phyloP scores from a whole-genome alignment of 1,140 invertebrate genomes.

The Acromyrmex charruanus region DNA sequence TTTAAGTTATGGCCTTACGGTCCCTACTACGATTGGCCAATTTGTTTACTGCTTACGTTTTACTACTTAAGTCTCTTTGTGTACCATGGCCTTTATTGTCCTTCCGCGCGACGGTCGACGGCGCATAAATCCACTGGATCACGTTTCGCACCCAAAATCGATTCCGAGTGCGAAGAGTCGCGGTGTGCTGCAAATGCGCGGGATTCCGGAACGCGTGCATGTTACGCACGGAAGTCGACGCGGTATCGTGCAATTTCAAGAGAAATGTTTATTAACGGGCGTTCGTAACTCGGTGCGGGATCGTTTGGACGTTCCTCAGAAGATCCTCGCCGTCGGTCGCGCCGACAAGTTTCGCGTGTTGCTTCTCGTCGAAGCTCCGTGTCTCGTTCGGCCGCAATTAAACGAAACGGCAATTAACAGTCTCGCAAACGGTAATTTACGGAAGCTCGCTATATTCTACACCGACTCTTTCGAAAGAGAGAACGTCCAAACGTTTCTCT shows the following conservation, averaged over 20 bases:
- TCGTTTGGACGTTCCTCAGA: constrained; percentile 48
- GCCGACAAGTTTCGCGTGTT: constrained; percentile 9
- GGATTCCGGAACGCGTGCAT: constrained; percentile 3
- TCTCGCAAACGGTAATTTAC: constrained; percentile 20
- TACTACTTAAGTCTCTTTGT: too few species aligned
- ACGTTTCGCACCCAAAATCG: constrained; percentile 8
- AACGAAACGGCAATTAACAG: constrained; percentile 22
- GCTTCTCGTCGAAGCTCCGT: constrained; percentile 5
- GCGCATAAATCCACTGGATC: background rate
- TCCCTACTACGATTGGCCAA: too few species aligned
- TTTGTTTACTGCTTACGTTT: too few species aligned
- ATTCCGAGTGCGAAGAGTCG: constrained; percentile 31
- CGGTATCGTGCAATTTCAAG: constrained; percentile 59
- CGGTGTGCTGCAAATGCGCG: background rate
- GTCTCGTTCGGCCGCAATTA: background rate
- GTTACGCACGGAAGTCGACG: constrained; percentile 39
- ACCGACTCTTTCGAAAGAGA: constrained; percentile 19
- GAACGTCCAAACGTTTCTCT: background rate
- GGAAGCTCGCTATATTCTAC: constrained; percentile 7
- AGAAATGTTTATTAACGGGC: constrained; percentile 16
- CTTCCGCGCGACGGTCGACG: background rate
- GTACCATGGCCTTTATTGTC: too few species aligned
- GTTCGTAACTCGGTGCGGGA: constrained; percentile 56
- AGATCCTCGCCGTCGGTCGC: constrained; percentile 13
- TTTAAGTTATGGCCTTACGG: too few species aligned